A percentile compares a stretch with the other conserved stretches of the same genome.
Conservation (phyloP, 2,113 vertebrate species). For the Tragelaphus buxtoni region DNA sequence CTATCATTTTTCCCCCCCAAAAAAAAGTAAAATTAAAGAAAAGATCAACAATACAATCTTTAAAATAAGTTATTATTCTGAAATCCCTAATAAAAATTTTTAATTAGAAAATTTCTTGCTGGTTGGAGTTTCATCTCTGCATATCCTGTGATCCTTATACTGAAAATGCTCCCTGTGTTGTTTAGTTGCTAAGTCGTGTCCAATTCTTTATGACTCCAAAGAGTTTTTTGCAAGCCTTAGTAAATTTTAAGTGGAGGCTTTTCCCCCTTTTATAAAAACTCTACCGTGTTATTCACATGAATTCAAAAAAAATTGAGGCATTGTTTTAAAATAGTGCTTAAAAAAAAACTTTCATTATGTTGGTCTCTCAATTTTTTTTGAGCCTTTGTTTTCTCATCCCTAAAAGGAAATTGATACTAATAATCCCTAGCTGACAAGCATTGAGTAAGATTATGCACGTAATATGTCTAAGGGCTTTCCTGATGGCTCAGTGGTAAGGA, state of each 20-base stretch:
- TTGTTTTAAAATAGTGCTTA: conserved; percentile 55
- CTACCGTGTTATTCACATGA: conserved; percentile 23
- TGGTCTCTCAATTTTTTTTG: not conserved
- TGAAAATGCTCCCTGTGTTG: not conserved
- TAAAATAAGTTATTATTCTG: not conserved
- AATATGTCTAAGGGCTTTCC: not conserved
- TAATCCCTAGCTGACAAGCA: not conserved
- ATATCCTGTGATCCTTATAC: not conserved
- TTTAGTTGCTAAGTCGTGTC: not conserved
- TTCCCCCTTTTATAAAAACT: not conserved
- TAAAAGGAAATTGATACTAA: not conserved
- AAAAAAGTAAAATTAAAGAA: conserved; percentile 28
- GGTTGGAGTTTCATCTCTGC: not conserved
- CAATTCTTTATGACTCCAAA: not conserved
- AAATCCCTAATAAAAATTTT: conserved; percentile 34
- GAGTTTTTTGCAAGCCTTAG: not conserved
- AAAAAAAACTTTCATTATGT: not conserved
- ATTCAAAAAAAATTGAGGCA: conserved; percentile 49
- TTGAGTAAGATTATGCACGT: not conserved
- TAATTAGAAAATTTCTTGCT: conserved; percentile 6
- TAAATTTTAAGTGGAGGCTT: not conserved
- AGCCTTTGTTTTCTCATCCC: not conserved
- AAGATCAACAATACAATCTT: not conserved
- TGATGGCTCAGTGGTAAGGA: not conserved
- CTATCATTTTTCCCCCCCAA: not conserved